These are phyloP conservation scores for Ferdinandea cuprea DNA, from an alignment of 2,888 invertebrate species.

Conservation along the genomic window DNA sequence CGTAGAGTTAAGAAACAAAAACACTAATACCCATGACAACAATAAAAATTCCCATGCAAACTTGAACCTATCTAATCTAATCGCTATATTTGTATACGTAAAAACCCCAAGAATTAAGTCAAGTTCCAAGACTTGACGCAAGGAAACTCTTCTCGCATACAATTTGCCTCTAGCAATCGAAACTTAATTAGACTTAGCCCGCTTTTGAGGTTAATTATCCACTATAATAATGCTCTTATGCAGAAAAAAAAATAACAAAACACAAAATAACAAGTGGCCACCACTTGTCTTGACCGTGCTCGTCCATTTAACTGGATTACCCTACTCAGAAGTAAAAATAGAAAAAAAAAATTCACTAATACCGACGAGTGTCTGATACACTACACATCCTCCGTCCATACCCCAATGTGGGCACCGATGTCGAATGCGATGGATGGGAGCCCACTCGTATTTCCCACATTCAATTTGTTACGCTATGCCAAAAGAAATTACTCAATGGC, in stretches of 20 bases:
- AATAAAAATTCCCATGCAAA: constrained; percentile 46
- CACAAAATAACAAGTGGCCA: constrained; percentile 62
- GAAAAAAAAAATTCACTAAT: constrained; percentile 26
- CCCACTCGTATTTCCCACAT: constrained; percentile 74
- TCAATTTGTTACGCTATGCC: constrained; percentile 64
- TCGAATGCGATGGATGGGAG: no score
- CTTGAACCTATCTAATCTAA: constrained; percentile 61
- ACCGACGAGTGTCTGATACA: constrained; percentile 8
- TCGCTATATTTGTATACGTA: constrained; percentile 13
- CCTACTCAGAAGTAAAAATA: constrained; percentile 33
- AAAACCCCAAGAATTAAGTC: constrained; percentile 40
- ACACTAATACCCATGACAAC: background rate
- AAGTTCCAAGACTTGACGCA: constrained; percentile 52
- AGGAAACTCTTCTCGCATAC: constrained; percentile 17
- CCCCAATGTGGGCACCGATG: constrained; percentile 30
- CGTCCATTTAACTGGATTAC: constrained; percentile 64
- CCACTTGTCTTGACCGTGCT: constrained; percentile 72
- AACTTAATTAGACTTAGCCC: constrained; percentile 66
- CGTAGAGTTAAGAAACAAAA: no score
- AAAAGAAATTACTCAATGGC: constrained; percentile 73
- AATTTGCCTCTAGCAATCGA: constrained; percentile 46
- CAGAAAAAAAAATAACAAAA: no score
- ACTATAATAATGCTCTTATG: constrained; percentile 14
- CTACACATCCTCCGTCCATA: constrained; percentile 31
- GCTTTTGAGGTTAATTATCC: constrained; percentile 68